Evolutionary conservation across 2,113 vertebrate genomes (phyloP), one percentile per base, ranked within the genome.

Genomic region (Scartelaos histophorus): DNA sequence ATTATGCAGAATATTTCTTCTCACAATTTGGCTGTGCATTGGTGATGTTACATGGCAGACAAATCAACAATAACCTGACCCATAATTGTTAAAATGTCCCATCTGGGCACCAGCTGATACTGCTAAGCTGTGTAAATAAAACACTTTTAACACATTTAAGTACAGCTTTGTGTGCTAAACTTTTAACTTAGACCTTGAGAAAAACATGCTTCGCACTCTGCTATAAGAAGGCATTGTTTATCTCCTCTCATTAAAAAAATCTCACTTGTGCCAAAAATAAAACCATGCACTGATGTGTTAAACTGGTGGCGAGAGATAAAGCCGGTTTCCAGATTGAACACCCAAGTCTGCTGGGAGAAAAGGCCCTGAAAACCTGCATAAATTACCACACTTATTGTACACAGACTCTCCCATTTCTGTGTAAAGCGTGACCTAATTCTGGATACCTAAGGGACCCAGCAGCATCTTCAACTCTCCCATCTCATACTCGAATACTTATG

Each of bases 381-480:
- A 83, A 90, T 90, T 90, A 86, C 85, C 53, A 45, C 74, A 70
- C 75, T 67, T 70, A 81, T 84, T 89, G 76, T 88, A 81, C 81
- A 77, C 80, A 80, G 72, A 86, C 80, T 81, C 79, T 86, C 78
- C 81, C 70, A 84, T 87, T 89, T 86, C 81, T 85, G 73, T 81
- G 75, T 74, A 67, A 78, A 87, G 78, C 67, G 49, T 91, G 92
- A 91, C 92, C 91, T 87, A 91, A 91, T 92, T 93, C 81, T 65
- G 76, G 58, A 46, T 84, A 89, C 92, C 81, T 87, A 67, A 47
- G 89, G 88, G 91, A 89, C 58, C 68, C 70, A 22, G 73, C 73
- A 82, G 73, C 82, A 84, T 90, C 80, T 89, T 73, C 70, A 80
- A 78, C 84, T 85, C 80, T 74, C 71, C 72, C n/a, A 25, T 83